phyloP scores from a whole-genome alignment of 2,888 invertebrate genomes.

The Trachelus iudaicus region DNA sequence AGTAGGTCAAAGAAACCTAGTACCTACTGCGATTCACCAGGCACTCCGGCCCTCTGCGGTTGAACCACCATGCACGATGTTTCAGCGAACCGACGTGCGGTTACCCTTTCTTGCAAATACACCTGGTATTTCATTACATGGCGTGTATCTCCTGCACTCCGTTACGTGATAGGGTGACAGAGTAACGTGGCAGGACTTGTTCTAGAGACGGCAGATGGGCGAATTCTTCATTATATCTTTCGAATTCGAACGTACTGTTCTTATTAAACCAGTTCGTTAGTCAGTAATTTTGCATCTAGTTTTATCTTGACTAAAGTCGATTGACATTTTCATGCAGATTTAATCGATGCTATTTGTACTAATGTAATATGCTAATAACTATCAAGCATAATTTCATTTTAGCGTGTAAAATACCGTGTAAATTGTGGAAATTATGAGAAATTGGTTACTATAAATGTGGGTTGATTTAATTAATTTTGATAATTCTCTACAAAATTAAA shows the following conservation, averaged over 20 bases:
- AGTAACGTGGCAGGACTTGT: background rate
- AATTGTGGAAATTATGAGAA: background rate
- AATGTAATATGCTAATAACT: background rate
- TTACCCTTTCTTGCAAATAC: constrained; percentile 35
- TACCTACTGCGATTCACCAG: constrained; percentile 20
- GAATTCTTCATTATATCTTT: background rate
- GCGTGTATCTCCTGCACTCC: constrained; percentile 26
- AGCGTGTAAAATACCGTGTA: too few relatives aligned
- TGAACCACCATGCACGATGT: constrained; percentile 13
- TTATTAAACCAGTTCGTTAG: background rate
- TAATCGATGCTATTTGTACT: background rate
- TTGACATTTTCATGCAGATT: background rate
- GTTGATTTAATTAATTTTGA: background rate
- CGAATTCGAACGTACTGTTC: background rate
- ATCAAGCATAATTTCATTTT: background rate
- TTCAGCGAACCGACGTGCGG: constrained; percentile 38
- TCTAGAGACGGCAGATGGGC: background rate
- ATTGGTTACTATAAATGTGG: background rate
- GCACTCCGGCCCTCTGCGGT: constrained; percentile 28
- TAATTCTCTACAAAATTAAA: background rate
- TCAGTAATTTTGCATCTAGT: background rate
- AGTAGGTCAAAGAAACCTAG: background rate
- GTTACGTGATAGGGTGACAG: constrained; percentile 33
- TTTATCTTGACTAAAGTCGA: background rate
- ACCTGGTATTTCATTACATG: constrained; percentile 38